These are phyloP conservation scores for Parnassius smintheus DNA, from an alignment of 2,888 invertebrate genomes.

Conservation along the genomic window DNA sequence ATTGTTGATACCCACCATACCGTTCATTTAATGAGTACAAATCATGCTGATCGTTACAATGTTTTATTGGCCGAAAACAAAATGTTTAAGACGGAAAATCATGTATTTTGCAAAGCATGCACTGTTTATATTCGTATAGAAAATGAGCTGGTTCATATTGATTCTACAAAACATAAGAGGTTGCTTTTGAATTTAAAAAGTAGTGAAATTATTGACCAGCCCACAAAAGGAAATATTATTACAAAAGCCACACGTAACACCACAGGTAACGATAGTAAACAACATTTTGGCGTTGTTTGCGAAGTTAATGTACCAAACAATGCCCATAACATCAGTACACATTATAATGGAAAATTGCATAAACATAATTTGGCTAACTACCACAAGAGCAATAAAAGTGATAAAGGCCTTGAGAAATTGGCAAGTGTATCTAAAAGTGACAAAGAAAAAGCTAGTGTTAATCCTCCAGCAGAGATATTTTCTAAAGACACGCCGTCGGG, in stretches of 20 bases:
- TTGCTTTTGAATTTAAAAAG: neutral
- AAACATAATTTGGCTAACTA: neutral
- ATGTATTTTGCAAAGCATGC: constrained; percentile 7
- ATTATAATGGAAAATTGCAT: neutral
- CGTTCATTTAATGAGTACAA: neutral
- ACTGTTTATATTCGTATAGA: neutral
- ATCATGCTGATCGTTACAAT: constrained; percentile 1
- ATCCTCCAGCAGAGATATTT: too few species aligned
- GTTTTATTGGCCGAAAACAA: constrained; percentile 8
- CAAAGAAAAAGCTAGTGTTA: too few species aligned
- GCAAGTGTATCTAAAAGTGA: neutral
- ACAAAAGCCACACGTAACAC: too few species aligned
- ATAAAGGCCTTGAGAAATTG: neutral
- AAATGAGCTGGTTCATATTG: constrained; percentile 9
- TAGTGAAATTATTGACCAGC: neutral
- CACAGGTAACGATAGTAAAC: neutral
- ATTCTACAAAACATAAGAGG: neutral
- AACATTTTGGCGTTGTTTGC: neutral
- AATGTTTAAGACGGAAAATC: neutral
- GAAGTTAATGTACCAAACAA: neutral
- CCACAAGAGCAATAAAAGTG: neutral
- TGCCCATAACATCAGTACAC: neutral
- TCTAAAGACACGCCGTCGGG: too few species aligned
- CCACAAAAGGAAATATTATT: neutral
- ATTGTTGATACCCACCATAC: neutral